A percentile compares a stretch with the other conserved stretches of the same genome.
Evolutionary conservation across 2,888 invertebrate genomes (phyloP).

Genomic region (Euclidia mi): DNA sequence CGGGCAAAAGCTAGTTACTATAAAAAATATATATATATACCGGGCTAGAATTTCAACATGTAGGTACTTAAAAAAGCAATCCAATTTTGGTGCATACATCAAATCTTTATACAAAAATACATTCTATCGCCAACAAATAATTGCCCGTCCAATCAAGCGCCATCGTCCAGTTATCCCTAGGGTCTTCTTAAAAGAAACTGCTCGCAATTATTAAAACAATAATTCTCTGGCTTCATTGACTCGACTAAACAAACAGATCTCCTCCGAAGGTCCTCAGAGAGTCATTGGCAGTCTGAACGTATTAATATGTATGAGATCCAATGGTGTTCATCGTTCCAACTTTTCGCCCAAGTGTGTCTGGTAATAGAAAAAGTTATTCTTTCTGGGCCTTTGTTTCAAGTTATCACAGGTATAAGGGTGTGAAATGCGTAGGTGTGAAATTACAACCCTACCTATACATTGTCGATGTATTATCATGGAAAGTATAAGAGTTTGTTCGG

Average conservation of each 20-base stretch:
- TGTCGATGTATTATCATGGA: background rate
- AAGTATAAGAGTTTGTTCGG: background rate
- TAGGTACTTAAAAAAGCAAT: too few relatives aligned
- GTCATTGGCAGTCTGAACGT: constrained; percentile 69
- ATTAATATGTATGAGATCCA: constrained; percentile 78
- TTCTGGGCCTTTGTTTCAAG: constrained; percentile 47
- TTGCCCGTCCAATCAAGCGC: constrained; percentile 37
- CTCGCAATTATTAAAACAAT: constrained; percentile 54
- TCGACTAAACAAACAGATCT: constrained; percentile 64
- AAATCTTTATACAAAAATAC: background rate
- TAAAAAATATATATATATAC: too few relatives aligned
- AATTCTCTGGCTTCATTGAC: constrained; percentile 50
- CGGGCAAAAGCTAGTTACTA: too few relatives aligned
- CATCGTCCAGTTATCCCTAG: constrained; percentile 41
- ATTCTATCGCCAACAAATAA: constrained; percentile 13
- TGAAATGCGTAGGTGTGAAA: constrained; percentile 32
- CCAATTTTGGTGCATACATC: background rate
- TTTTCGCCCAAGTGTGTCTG: constrained; percentile 54
- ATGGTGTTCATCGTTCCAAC: constrained; percentile 61
- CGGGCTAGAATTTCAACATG: too few relatives aligned
- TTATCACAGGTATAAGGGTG: constrained; percentile 45
- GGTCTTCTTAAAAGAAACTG: constrained; percentile 49
- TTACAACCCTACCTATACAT: constrained; percentile 7
- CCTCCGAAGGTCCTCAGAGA: constrained; percentile 60
- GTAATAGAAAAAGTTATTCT: constrained; percentile 63